A percentile compares a stretch with the other conserved stretches of the same genome.
Conservation (phyloP, 2,797 vertebrate species). For the Sardinella longiceps region DNA sequence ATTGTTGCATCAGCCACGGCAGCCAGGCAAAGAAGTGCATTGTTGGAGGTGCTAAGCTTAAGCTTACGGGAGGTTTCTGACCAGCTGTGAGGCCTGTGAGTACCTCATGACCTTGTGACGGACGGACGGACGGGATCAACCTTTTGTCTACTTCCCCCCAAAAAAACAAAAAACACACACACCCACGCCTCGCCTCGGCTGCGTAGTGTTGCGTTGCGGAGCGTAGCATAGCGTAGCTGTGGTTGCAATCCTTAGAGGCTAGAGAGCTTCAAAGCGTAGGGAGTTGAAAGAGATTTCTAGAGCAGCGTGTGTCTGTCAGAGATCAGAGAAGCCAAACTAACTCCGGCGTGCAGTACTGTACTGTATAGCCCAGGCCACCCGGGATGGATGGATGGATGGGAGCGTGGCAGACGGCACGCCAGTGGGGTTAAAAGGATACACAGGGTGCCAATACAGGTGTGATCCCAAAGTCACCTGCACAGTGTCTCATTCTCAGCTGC, state of each 20-base stretch:
- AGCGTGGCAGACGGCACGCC: not conserved
- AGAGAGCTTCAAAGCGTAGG: not conserved
- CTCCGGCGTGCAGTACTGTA: too few species aligned
- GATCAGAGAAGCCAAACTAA: not conserved
- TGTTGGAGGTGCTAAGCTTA: not conserved
- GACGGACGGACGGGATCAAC: not conserved
- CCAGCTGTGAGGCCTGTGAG: not conserved
- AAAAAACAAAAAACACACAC: too few species aligned
- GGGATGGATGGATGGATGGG: too few species aligned
- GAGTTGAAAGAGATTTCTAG: constrained; percentile 10
- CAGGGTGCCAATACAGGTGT: not conserved
- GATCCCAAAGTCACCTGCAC: not conserved
- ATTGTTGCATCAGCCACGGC: not conserved
- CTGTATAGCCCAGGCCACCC: not conserved
- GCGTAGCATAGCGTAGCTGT: not conserved
- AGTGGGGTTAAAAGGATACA: not conserved
- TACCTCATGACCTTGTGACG: not conserved
- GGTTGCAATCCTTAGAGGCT: not conserved
- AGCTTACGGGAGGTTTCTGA: not conserved
- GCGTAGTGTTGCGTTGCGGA: not conserved
- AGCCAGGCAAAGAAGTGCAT: not conserved
- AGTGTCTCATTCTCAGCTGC: not conserved
- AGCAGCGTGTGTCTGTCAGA: not conserved
- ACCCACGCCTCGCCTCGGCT: not conserved
- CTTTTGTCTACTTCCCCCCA: not conserved